Evolutionary conservation across 2,888 invertebrate species (phyloP), one percentile per base, ranked within the genome.

Genomic region (Nemurella pictetii): DNA sequence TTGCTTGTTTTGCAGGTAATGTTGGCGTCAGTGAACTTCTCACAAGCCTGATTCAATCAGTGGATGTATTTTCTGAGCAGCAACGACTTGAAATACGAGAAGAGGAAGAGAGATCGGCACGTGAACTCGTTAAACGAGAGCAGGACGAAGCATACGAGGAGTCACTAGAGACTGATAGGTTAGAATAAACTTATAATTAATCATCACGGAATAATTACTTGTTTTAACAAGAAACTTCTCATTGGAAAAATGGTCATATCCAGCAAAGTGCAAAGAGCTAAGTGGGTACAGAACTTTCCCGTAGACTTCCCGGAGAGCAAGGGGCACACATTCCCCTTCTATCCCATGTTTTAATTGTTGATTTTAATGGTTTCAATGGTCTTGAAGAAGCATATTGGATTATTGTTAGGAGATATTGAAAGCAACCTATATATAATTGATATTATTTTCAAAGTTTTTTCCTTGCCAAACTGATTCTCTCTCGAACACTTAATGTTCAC

Each of bases 121-220:
- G 98, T 84, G 98, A 98, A 90, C 92, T 93, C 88, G 97, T 99
- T 84, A 97, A 98, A 91, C 93, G 94, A 88, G 98, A 98, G 90
- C 98, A 99, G 91, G 98, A 99, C 91, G 94, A 95, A 90, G 98
- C 98, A 0, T 99, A 97, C 91, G 95, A 97, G 90, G 95, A 94
- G 89, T 98, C 98, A 88, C 92, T 99, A 84, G 95, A 95, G 89
- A 95, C 94, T 0, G 97, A 97, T 90, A 94, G 95, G 94, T 94
- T 89, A 87, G 83, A 86, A 83, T n/a, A n/a, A n/a, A n/a, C n/a
- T n/a, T n/a, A n/a, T 83, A 77, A 27, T n/a, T 83, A 9, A 20
- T 29, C 35, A 32, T 0, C 20, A 0, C 3, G 20, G 20, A 78
- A 26, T 78, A 25, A 25, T 26, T 78, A 0, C 20, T 27, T 73